Evolutionary conservation across 2,888 invertebrate genomes (phyloP), one percentile per base, ranked within the genome.

Genomic region (Pinctada fucata): DNA sequence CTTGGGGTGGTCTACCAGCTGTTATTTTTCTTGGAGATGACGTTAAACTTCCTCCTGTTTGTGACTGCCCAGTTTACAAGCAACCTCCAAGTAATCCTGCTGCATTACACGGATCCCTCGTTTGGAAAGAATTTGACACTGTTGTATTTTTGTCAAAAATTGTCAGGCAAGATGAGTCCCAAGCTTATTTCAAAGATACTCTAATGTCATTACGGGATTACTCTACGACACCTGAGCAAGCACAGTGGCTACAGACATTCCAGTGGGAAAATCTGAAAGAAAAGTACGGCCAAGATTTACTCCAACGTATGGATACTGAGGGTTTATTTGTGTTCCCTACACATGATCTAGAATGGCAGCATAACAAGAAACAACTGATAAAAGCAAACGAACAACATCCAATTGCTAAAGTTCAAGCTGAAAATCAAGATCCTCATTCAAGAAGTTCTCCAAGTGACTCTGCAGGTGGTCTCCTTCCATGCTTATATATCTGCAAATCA

Each of bases 1-100:
- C 76, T 52, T 80, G 81, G 83, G 82, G 81, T 71, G 81, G 82
- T n/a, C n/a, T 83, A 10, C 81, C 84, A 47, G 80, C 82, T 67
- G 81, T n/a, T 82, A 10, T 79, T 84, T 10, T 82, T 84, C 45
- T 68, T 83, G 0, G 84, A 10, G 82, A 82, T 67, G 81, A 81
- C 73, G 67, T 84, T 8, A 82, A 84, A 69, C 76, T 80, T 10
- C 78, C 82, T 45, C 79, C 82, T 50, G 80, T 82, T 49, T 69
- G 66, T 50, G 82, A 82, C 51, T 73, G 68, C 31, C 80, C 80
- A 47, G 79, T 82, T 50, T 82, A 76, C 58, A 75, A 64, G 3
- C 75, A 67, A 48, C 72, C 64, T 31, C 48, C 69, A 16, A 75
- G 6, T 2, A 58, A 45, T 49, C 74, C 77, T 45, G 77, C 77